Base-by-base conservation (phyloP, 2,797 vertebrate genomes). In the Enteromius mattozi region DNA sequence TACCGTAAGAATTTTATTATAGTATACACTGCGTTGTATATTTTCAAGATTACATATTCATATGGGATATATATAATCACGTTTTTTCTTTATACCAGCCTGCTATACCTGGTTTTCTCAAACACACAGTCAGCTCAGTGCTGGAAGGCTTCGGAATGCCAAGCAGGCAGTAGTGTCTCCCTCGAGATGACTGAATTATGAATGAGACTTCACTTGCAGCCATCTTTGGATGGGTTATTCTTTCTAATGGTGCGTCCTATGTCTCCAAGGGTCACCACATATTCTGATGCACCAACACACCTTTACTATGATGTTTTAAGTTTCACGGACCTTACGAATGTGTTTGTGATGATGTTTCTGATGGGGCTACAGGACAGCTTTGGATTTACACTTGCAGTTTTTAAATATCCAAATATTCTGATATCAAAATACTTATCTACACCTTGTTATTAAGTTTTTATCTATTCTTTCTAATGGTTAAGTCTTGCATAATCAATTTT, bases 121-220 rank as follows among this genome's bases (percentile, higher is more conserved):
- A 79, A 54, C 70, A 59, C 35, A 33, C 35, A 2, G 35, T 42
- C 63, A 80, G 35, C 80, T 66, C 70, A 72, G 72, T 59, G 24
- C 70, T 78, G 74, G 21, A 82, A 90, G 90, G 89, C 88, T 54
- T 88, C 89, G 86, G 90, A 89, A 92, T 94, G 91, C 87, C 90
- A 91, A 92, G 90, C 90, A 88, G 88, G 88, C 90, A 86, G 89
- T 88, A 78, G 83, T 80, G 66, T 91, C 91, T 93, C 71, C 91
- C 92, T 75, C 35, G 92, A 93, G 93, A 91, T 87, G 91, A 91
- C 92, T 95, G 92, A 94, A 94, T 95, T 95, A 95, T 95, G 91
- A 94, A 95, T 93, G 92, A 94, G 91, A 91, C 91, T 93, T 91
- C 91, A 89, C 92, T 94, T 82, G 80, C 88, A 94, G 91, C 93